Evolutionary conservation across 2,888 invertebrate genomes (phyloP), one percentile per base, ranked within the genome.

Genomic region (Agrotis puta): DNA sequence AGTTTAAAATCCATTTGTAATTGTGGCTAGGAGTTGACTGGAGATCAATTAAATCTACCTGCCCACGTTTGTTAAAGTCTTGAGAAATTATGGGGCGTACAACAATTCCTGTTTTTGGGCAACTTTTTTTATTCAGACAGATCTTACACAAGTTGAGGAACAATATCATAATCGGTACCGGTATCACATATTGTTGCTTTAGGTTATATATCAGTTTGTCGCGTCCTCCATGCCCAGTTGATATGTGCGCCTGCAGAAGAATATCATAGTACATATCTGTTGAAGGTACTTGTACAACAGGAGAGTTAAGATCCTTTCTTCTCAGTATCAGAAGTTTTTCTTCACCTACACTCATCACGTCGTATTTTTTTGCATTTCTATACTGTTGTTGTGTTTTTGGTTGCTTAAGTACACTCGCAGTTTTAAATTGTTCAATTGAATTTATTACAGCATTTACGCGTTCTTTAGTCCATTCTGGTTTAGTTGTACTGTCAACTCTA

Each of bases 1-100:
- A 91, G 33, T 85, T 82, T 27, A 91, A 53, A 3, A 92, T 66
- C 87, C 88, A 91, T 79, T 90, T 90, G 76, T 84, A 92, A 24
- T 89, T 85, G 7, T 85, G 84, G 76, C 88, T 88, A 24, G 88
- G 83, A 62, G 80, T 69, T 48, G 88, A 85, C 69, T 90, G 82
- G 47, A 82, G 67, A 59, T 84, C 81, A 24, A 92, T 87, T 14
- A 91, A 64, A 73, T 90, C 89, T 14, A 90, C 82, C 73, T 89
- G 87, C 58, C 89, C 88, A 51, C 86, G 71, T 22, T 47, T 62
- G 70, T 89, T 89, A 75, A 88, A 88, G 48, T 87, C 87, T 27
- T 74, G 64, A 14, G 86, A 84, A 39, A 85, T 68, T 66, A 88
- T 81, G 33, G 86, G 87, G 33, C 77, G 74, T 39, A 83, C 77